Conservation (phyloP, 2,888 invertebrate genomes). For the Sthenelais limicola region DNA sequence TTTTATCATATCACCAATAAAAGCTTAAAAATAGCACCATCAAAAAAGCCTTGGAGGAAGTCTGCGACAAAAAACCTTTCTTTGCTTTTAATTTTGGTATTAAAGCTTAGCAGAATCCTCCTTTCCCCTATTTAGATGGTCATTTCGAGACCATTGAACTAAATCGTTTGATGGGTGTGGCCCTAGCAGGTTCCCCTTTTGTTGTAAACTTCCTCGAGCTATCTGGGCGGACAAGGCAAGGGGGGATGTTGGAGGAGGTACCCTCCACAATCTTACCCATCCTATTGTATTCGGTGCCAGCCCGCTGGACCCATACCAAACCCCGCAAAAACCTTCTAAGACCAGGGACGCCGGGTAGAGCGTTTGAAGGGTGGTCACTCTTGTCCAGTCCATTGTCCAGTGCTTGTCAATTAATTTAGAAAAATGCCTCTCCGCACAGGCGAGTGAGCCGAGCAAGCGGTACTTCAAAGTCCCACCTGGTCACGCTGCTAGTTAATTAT, state of each 20-base stretch:
- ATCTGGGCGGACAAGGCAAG: constrained; percentile 28
- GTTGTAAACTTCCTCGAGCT: neutral
- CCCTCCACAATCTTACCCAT: constrained; percentile 9
- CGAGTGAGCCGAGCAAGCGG: constrained; percentile 18
- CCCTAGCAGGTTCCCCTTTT: constrained; percentile 21
- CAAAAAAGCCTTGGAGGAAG: no score
- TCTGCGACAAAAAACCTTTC: no score
- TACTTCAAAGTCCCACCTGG: constrained; percentile 25
- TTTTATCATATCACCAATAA: no score
- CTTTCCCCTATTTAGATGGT: constrained; percentile 25
- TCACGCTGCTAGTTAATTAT: constrained; percentile 33
- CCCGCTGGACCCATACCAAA: neutral
- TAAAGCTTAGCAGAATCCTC: no score
- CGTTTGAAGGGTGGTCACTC: constrained; percentile 25
- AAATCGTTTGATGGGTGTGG: constrained; percentile 24
- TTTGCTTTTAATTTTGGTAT: no score
- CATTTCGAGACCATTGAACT: constrained; percentile 33
- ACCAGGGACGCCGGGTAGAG: neutral
- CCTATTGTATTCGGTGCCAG: constrained; percentile 11
- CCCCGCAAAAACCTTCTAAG: neutral
- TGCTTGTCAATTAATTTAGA: constrained; percentile 38
- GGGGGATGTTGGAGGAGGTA: constrained; percentile 5
- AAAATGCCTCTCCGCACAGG: constrained; percentile 17
- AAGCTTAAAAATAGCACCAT: no score
- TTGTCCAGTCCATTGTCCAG: constrained; percentile 2